These are phyloP conservation scores for Melipona bicolor DNA, from an alignment of 2,888 invertebrate genomes.

Conservation along the genomic window DNA sequence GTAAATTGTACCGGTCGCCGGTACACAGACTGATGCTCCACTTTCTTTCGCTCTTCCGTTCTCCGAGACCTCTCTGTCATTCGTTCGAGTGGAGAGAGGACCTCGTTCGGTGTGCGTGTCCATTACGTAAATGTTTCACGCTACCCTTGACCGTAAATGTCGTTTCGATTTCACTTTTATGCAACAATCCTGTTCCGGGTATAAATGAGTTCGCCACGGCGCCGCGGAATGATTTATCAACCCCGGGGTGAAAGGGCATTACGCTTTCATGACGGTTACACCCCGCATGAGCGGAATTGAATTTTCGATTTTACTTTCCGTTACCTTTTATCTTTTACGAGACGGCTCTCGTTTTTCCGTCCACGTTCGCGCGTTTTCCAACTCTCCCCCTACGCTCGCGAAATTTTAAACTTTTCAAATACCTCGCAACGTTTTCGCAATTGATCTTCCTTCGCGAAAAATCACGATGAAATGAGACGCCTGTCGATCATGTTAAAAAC, in stretches of 20 bases:
- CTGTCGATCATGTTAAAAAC: no score
- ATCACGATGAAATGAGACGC: no score
- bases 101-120: not conserved
- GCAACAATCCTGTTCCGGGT: constrained; percentile 22
- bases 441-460: no score
- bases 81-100: constrained; percentile 17
- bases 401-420: not conserved
- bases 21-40: constrained; percentile 63
- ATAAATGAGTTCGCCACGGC: constrained; percentile 17
- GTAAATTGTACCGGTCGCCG: constrained; percentile 80
- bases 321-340: not conserved
- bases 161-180: constrained; percentile 50
- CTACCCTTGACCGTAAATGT: constrained; percentile 21
- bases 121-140: constrained; percentile 50
- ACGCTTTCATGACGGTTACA: not conserved
- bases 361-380: not conserved
- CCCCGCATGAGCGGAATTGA: constrained; percentile 12
- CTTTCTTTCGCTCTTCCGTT: constrained; percentile 52
- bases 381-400: no score
- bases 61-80: constrained; percentile 39
- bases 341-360: not conserved
- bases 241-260: not conserved
- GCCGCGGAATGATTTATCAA: constrained; percentile 39
- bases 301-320: not conserved
- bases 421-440: no score